Evolutionary conservation across 1,140 invertebrate species (phyloP), one percentile per base, ranked within the genome.

Genomic region (Dendrolimus kikuchii): DNA sequence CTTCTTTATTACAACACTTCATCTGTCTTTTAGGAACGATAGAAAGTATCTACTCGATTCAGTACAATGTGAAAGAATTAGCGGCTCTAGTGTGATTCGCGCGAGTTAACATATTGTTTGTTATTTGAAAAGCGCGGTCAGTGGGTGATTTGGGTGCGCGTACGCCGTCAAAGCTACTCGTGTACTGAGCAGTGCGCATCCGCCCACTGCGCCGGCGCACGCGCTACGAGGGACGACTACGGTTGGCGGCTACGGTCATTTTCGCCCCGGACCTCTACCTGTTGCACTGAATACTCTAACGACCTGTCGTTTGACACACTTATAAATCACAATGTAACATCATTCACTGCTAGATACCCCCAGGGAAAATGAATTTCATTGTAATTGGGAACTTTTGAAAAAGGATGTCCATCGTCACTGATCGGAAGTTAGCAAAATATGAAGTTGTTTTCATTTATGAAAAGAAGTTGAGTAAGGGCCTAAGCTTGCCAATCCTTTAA

Each of bases 91-190:
- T 9, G 54, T 37, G 44, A 58, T 58, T 49, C 55, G 61, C 57
- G 60, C 53, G 55, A 58, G 54, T 62, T 53, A 53, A 46, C 63
- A 64, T 72, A 67, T 61, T 64, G 57, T 60, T 54, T 61, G 64
- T 59, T 59, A 55, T 68, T 53, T 49, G 48, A 60, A 64, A 60
- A 55, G 45, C 48, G 56, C 55, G 49, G 10, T 46, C 48, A 51
- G 42, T 41, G 53, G 56, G 40, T 7, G n/a, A 53, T 53, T 49
- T 36, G 10, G 43, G 59, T 77, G 78, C 80, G 81, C 72, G 72
- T 59, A 64, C 81, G 78, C 81, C 80, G 53, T 64, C 71, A 73
- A 72, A 75, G 81, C 69, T 74, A 66, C 61, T 64, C 47, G 51
- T 51, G 54, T 62, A 81, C 77, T 80, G 77, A 81, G 55, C 54